Conservation (phyloP, 2,113 vertebrate species). For the Sinocyclocheilus grahami region DNA sequence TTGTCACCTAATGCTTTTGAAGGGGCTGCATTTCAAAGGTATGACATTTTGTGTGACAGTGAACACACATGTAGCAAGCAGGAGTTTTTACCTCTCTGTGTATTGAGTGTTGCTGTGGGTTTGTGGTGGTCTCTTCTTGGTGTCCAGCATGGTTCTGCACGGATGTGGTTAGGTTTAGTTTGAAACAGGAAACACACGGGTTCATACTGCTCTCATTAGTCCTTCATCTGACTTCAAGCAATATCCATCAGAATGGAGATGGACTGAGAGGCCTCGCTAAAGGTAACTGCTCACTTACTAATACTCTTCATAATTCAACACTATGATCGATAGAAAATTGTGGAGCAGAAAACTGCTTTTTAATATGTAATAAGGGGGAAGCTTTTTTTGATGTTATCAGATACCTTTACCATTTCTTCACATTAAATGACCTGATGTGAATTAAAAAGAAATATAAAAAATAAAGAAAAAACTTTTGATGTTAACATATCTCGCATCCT, state of each 20-base stretch:
- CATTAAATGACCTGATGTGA: background rate
- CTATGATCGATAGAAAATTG: background rate
- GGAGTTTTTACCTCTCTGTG: background rate
- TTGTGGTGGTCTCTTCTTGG: constrained; percentile 50
- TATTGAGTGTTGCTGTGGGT: background rate
- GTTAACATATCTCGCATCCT: background rate
- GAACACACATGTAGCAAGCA: background rate
- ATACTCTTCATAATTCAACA: background rate
- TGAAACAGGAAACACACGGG: constrained; percentile 56
- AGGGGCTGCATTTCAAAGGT: constrained; percentile 3
- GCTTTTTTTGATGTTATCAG: background rate
- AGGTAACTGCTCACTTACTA: constrained; percentile 37
- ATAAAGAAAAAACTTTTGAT: background rate
- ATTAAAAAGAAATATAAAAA: background rate
- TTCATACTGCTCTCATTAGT: constrained; percentile 23
- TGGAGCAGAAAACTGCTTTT: background rate
- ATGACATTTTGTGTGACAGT: constrained; percentile 24
- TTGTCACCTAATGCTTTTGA: background rate
- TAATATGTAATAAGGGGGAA: background rate
- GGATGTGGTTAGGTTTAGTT: constrained; percentile 55
- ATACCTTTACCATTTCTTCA: background rate
- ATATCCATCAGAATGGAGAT: background rate
- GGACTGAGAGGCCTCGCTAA: background rate
- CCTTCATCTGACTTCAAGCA: background rate
- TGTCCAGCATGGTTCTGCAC: constrained; percentile 40